Evolutionary conservation across 2,113 vertebrate genomes (phyloP).

Genomic region (Felis chaus): DNA sequence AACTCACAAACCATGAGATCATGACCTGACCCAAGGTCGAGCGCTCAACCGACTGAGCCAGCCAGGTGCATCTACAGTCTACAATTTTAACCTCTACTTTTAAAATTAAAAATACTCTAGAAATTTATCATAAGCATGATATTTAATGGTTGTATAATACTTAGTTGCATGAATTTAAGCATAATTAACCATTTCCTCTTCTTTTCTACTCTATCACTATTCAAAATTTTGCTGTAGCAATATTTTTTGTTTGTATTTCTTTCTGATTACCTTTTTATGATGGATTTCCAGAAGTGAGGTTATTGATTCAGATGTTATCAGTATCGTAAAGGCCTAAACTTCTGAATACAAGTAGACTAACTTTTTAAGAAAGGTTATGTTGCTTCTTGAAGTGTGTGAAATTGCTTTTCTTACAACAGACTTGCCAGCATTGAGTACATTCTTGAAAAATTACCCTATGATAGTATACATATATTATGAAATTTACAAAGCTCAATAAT

Average conservation of each 20-base stretch:
- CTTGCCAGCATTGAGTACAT: neutral
- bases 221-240: neutral
- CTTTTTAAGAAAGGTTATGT: neutral
- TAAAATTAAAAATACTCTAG: neutral
- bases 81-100: neutral
- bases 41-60: too few relatives aligned
- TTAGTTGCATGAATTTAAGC: neutral
- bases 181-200: neutral
- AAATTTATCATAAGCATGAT: neutral
- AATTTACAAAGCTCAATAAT: neutral
- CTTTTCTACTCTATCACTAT: neutral
- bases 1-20: too few relatives aligned
- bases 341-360: neutral
- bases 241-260: neutral
- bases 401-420: neutral
- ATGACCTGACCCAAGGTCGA: too few relatives aligned
- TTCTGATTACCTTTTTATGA: neutral
- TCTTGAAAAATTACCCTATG: neutral
- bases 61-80: neutral
- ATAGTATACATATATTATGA: neutral
- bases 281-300: neutral
- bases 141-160: neutral
- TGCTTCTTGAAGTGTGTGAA: neutral
- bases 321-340: neutral
- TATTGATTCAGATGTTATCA: neutral